Conservation (phyloP, 2,888 invertebrate species). For the Cheilosia grossa region DNA sequence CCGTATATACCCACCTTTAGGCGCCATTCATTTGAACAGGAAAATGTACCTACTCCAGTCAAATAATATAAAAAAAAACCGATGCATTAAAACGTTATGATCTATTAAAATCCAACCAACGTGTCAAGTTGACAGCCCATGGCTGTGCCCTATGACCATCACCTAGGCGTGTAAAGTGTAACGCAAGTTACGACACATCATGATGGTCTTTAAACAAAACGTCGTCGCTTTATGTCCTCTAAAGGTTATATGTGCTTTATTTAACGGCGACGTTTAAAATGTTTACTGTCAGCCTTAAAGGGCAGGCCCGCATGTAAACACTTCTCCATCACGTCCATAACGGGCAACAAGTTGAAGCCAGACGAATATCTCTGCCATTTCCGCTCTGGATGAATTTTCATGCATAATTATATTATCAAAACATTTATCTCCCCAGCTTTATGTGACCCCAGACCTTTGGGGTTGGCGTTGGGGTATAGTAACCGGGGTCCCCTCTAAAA, state of each 20-base stretch:
- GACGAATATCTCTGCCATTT: constrained; percentile 30
- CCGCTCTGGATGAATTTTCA: constrained; percentile 49
- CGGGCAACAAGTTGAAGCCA: constrained; percentile 67
- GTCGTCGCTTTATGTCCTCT: constrained; percentile 55
- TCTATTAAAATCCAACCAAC: constrained; percentile 25
- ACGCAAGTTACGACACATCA: constrained; percentile 20
- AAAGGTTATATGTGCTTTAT: constrained; percentile 63
- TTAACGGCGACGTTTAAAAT: constrained; percentile 60
- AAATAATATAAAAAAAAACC: constrained; percentile 9
- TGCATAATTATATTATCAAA: constrained; percentile 75
- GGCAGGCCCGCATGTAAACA: constrained; percentile 20
- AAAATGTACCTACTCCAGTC: neutral
- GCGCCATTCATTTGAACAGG: neutral
- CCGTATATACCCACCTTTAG: neutral
- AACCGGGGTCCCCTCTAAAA: constrained; percentile 59
- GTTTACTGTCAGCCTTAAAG: constrained; percentile 46
- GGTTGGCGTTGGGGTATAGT: constrained; percentile 39
- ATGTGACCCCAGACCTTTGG: constrained; percentile 65
- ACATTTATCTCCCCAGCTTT: constrained; percentile 69
- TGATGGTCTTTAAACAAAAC: constrained; percentile 60
- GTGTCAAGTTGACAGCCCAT: constrained; percentile 43
- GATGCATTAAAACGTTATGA: constrained; percentile 18
- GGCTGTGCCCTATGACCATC: constrained; percentile 17
- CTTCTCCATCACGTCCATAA: constrained; percentile 30
- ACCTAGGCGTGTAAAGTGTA: constrained; percentile 24